Percentiles rank a stretch among this genome's conserved stretches.
phyloP scores from a whole-genome alignment of 2,113 vertebrate species.

The Callochromis pleurospilus region DNA sequence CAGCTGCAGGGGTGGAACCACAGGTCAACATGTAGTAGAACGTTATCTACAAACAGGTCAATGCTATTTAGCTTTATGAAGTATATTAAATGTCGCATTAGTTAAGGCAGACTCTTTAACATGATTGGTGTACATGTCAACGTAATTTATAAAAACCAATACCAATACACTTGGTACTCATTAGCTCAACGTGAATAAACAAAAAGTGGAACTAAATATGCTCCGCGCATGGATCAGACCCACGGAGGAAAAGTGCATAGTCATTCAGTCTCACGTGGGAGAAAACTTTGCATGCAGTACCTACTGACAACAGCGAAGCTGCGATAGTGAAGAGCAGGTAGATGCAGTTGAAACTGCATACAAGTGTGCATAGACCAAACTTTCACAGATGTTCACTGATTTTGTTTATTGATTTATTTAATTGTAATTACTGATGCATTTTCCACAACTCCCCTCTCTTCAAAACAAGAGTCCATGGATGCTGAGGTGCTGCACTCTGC shows the following conservation, averaged over 20 bases:
- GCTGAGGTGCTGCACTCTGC: slow-evolving; percentile 35
- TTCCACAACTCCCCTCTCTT: not conserved
- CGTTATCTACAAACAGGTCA: not conserved
- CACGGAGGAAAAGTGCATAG: not conserved
- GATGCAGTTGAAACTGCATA: not conserved
- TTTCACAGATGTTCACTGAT: not conserved
- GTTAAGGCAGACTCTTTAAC: not conserved
- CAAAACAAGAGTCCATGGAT: slow-evolving; percentile 16
- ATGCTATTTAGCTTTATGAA: not conserved
- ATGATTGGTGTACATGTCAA: not conserved
- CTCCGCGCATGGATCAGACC: not conserved
- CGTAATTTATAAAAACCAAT: not conserved
- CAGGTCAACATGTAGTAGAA: not conserved
- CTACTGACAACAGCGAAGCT: not conserved
- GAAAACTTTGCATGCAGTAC: not conserved
- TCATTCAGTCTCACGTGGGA: not conserved
- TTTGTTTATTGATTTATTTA: not conserved
- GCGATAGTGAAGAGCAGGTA: not conserved
- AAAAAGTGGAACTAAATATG: not conserved
- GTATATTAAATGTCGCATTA: not conserved
- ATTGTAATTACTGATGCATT: not conserved
- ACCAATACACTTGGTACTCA: not conserved
- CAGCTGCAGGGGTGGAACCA: not conserved
- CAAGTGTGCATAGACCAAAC: not conserved
- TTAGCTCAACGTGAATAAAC: not conserved